Percentiles rank a stretch among this genome's conserved stretches.
Conservation (phyloP, 1,140 invertebrate species). For the Pentalonia nigronervosa region DNA sequence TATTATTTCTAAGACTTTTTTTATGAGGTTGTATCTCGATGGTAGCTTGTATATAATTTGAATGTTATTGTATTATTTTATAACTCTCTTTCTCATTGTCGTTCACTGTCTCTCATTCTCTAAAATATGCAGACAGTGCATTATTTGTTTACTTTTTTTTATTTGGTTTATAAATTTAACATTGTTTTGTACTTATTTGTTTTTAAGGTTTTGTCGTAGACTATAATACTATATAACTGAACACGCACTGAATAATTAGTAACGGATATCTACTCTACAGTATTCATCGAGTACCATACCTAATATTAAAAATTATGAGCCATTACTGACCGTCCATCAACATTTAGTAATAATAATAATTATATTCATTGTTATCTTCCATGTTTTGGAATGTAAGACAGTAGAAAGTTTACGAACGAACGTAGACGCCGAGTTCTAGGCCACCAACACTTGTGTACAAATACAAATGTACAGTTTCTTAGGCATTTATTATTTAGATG, state of each 20-base stretch:
- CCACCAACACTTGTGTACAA: background rate
- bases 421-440: background rate
- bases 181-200: background rate
- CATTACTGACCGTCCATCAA: background rate
- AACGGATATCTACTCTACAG: background rate
- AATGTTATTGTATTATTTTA: background rate
- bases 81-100: background rate
- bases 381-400: constrained; percentile 29
- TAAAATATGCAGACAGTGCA: background rate
- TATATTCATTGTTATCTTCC: background rate
- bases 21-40: background rate
- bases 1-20: background rate
- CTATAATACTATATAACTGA: background rate
- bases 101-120: background rate
- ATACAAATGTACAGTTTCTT: background rate
- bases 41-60: background rate
- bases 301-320: background rate
- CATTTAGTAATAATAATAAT: background rate
- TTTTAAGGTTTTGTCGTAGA: background rate
- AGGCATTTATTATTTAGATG: background rate
- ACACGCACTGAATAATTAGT: background rate
- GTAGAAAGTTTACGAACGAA: background rate
- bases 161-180: background rate
- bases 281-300: background rate
- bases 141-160: constrained; percentile 19